phyloP scores from a whole-genome alignment of 2,113 vertebrate genomes.

The Galeopterus variegatus region DNA sequence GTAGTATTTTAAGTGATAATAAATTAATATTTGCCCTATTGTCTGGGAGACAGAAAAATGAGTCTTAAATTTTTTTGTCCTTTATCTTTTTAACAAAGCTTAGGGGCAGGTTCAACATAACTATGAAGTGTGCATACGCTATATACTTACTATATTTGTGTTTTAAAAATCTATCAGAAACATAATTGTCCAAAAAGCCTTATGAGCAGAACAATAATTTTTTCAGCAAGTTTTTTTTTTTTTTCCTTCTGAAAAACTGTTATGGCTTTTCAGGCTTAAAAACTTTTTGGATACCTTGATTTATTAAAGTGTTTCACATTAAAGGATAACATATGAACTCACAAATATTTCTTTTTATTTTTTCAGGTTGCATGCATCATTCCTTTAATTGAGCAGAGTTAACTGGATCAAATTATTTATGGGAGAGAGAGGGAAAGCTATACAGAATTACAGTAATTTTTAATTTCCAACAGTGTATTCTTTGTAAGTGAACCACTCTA shows the following conservation, averaged over 20 bases:
- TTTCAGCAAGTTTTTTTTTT: slow-evolving; percentile 30
- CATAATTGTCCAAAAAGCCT: slow-evolving; percentile 15
- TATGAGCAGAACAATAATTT: slow-evolving; percentile 55
- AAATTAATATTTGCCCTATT: slow-evolving; percentile 34
- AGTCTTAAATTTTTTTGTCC: background rate
- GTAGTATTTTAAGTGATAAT: slow-evolving; percentile 58
- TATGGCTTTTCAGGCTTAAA: slow-evolving; percentile 46
- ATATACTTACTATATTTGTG: background rate
- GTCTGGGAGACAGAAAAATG: background rate
- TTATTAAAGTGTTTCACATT: slow-evolving; percentile 66
- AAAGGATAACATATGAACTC: slow-evolving; percentile 68
- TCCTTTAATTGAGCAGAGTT: slow-evolving; percentile 79
- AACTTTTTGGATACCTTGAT: background rate
- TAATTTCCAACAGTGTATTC: slow-evolving; percentile 61
- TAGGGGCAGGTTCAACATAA: background rate
- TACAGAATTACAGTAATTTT: slow-evolving; percentile 69
- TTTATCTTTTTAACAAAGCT: slow-evolving; percentile 34
- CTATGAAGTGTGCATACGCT: background rate
- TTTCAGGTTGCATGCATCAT: slow-evolving; percentile 80
- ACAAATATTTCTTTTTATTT: slow-evolving; percentile 78
- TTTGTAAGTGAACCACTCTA: slow-evolving; percentile 73
- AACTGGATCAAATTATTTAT: slow-evolving; percentile 81
- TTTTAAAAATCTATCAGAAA: slow-evolving; percentile 53
- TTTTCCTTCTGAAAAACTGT: background rate
- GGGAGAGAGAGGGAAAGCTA: slow-evolving; percentile 73